These are phyloP conservation scores for Oreonectes daqikongensis DNA, from an alignment of 2,797 vertebrate species.

Conservation along the genomic window DNA sequence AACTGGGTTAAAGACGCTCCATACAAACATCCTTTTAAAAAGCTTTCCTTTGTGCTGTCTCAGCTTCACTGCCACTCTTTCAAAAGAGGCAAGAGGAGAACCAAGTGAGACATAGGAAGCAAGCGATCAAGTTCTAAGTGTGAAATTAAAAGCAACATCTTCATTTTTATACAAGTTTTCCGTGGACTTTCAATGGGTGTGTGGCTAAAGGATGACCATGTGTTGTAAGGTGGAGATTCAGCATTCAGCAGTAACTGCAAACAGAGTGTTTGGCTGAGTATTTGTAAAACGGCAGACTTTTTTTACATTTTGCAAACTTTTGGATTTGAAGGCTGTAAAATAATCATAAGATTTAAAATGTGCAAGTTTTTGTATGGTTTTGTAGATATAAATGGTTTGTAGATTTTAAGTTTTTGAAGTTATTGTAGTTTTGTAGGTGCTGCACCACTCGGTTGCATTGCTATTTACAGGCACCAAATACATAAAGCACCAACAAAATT, in stretches of 20 bases:
- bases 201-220: constrained; percentile 68
- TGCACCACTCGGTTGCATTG: background rate
- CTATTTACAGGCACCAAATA: constrained; percentile 36
- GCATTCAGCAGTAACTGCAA: background rate
- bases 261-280: background rate
- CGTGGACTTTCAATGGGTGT: constrained; percentile 48
- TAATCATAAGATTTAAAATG: too few relatives aligned
- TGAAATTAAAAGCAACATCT: constrained; percentile 82
- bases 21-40: constrained; percentile 79
- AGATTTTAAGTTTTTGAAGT: too few relatives aligned
- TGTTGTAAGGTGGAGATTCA: constrained; percentile 63
- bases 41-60: constrained; percentile 79
- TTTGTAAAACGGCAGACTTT: too few relatives aligned
- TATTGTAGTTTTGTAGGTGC: constrained; percentile 24
- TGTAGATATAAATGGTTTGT: too few relatives aligned
- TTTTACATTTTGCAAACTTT: too few relatives aligned
- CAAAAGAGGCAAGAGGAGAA: constrained; percentile 77
- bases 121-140: constrained; percentile 78
- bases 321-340: too few relatives aligned
- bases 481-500: constrained; percentile 11
- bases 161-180: constrained; percentile 79
- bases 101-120: constrained; percentile 80
- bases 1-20: constrained; percentile 69
- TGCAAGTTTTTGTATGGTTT: too few relatives aligned
- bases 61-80: constrained; percentile 74